phyloP scores from a whole-genome alignment of 2,888 invertebrate species.

The Altica lythri region DNA sequence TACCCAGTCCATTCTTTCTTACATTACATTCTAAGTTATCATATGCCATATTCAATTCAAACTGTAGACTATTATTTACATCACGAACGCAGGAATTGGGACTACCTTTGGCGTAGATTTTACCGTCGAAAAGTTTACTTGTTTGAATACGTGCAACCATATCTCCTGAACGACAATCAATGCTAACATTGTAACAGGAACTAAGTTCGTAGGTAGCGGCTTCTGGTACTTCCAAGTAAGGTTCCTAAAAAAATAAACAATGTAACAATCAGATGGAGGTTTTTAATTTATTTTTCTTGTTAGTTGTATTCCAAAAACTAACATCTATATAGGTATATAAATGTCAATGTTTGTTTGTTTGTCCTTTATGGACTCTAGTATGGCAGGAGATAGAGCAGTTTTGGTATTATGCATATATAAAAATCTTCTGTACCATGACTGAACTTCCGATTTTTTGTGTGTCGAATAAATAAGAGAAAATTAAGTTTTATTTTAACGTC shows the following conservation, averaged over 20 bases:
- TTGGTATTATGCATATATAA: too few species aligned
- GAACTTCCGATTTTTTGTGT: too few species aligned
- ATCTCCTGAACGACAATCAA: constrained; percentile 89
- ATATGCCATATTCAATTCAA: constrained; percentile 90
- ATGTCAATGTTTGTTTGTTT: too few species aligned
- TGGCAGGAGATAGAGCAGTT: too few species aligned
- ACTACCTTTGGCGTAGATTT: constrained; percentile 92
- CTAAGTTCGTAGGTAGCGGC: constrained; percentile 90
- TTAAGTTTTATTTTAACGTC: too few species aligned
- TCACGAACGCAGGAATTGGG: constrained; percentile 92
- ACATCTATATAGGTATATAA: too few species aligned
- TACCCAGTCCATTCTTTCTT: constrained; percentile 82
- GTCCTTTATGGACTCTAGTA: too few species aligned
- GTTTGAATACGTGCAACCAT: constrained; percentile 93
- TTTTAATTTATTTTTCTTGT: too few species aligned
- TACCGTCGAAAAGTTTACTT: constrained; percentile 89
- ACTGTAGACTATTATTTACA: constrained; percentile 85
- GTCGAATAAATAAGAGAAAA: too few species aligned
- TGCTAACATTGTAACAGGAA: constrained; percentile 92
- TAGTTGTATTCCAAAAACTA: not conserved
- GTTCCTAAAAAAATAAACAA: constrained; percentile 64
- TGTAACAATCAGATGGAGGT: too few species aligned
- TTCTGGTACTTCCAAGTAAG: constrained; percentile 88
- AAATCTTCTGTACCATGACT: too few species aligned
- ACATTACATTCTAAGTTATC: constrained; percentile 93